A percentile compares a stretch with the other conserved stretches of the same genome.
These are phyloP conservation scores for Pocillopora damicornis DNA, from an alignment of 64 coral and sea anemone species.

Conservation along the genomic window DNA sequence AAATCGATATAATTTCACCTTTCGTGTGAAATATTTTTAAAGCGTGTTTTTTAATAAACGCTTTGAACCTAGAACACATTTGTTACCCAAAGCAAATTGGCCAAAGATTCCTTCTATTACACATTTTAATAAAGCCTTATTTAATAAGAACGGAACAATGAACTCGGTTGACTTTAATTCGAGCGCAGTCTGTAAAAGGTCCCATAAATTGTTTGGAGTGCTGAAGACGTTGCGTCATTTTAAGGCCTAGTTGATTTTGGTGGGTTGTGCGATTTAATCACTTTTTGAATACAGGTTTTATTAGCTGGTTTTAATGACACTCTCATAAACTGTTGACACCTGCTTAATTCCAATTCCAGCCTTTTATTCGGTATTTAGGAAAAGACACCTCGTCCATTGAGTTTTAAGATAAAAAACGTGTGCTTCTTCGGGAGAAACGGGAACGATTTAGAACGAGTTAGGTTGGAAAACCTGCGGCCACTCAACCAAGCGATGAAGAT, in stretches of 20 bases:
- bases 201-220: background rate
- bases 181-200: background rate
- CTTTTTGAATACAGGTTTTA: slow-evolving; percentile 66
- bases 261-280: slow-evolving; percentile 46
- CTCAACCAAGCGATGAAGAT: slow-evolving; percentile 38
- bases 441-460: slow-evolving; percentile 37
- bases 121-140: slow-evolving; percentile 22
- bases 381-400: slow-evolving; percentile 27
- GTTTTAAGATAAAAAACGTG: slow-evolving; percentile 34
- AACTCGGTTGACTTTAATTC: background rate
- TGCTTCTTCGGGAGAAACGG: slow-evolving; percentile 27
- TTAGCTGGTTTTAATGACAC: slow-evolving; percentile 83
- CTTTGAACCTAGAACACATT: slow-evolving; percentile 29
- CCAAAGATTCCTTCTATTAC: slow-evolving; percentile 12
- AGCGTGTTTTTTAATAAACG: slow-evolving; percentile 18
- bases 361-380: slow-evolving; percentile 85
- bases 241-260: background rate
- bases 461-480: slow-evolving; percentile 15
- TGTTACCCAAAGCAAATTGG: slow-evolving; percentile 22
- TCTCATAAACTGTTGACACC: slow-evolving; percentile 91
- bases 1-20: slow-evolving; percentile 26
- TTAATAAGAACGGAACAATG: slow-evolving; percentile 18
- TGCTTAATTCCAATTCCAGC: slow-evolving; percentile 77
- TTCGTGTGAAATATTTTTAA: slow-evolving; percentile 15
- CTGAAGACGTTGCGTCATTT: background rate